phyloP scores from a whole-genome alignment of 2,888 invertebrate genomes.

The Theretra japonica region DNA sequence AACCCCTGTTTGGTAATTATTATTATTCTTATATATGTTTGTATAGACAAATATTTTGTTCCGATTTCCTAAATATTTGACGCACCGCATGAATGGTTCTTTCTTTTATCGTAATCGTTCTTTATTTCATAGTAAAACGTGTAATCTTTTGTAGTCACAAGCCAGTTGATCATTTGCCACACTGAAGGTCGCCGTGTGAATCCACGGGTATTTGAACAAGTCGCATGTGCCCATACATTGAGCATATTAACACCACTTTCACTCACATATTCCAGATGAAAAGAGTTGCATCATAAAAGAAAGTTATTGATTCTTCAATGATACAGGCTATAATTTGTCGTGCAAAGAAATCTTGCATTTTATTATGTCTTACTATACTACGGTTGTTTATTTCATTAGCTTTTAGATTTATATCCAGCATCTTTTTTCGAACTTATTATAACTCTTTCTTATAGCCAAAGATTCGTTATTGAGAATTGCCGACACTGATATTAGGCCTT shows the following conservation, averaged over 20 bases:
- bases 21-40: no score
- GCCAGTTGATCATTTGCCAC: background rate
- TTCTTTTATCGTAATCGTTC: no score
- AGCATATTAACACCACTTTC: background rate
- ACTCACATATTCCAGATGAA: constrained; percentile 3
- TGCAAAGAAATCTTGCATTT: background rate
- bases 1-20: no score
- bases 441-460: no score
- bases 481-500: no score
- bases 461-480: no score
- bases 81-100: background rate
- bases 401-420: background rate
- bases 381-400: background rate
- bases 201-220: background rate
- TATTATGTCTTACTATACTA: background rate
- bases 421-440: no score
- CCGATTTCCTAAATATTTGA: no score
- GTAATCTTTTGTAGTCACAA: background rate
- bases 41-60: background rate
- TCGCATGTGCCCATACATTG: background rate
- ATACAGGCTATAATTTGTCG: background rate
- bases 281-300: background rate
- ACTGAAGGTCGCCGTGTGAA: background rate
- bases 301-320: constrained; percentile 1
- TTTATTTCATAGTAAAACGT: no score